A percentile compares a stretch with the other conserved stretches of the same genome.
phyloP scores from a whole-genome alignment of 2,113 vertebrate species.

The Bubo bubo region DNA sequence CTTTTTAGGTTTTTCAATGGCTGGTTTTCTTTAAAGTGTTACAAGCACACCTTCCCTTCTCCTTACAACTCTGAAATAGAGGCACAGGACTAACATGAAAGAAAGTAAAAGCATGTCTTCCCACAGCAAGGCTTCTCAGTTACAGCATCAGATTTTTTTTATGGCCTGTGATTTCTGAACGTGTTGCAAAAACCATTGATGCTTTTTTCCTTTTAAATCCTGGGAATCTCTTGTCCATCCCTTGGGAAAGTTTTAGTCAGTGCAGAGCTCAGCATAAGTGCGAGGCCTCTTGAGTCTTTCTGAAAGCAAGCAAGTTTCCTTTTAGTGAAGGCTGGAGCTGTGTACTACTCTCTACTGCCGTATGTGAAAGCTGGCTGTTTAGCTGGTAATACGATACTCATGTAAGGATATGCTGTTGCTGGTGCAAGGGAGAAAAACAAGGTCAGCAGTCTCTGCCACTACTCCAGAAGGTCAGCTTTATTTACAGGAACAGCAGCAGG shows the following conservation, averaged over 20 bases:
- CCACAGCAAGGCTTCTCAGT: not conserved
- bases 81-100: not conserved
- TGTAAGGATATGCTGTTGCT: not conserved
- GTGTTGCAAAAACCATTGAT: not conserved
- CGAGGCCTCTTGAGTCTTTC: not conserved
- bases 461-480: conserved; percentile 17
- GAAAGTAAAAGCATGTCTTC: not conserved
- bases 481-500: conserved; percentile 4
- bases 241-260: not conserved
- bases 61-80: not conserved
- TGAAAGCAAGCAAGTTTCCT: not conserved
- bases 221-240: not conserved
- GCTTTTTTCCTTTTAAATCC: not conserved
- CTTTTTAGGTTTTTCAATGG: not conserved
- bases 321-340: not conserved
- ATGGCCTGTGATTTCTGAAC: not conserved
- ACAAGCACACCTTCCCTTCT: not conserved
- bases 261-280: not conserved
- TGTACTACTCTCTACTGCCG: not conserved
- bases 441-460: not conserved
- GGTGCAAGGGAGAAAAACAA: conserved; percentile 4
- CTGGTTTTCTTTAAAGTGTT: not conserved
- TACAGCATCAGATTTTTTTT: not conserved
- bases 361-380: not conserved
- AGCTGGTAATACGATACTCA: not conserved